Conservation (phyloP, 2,113 vertebrate genomes). For the Ptyas mucosa region DNA sequence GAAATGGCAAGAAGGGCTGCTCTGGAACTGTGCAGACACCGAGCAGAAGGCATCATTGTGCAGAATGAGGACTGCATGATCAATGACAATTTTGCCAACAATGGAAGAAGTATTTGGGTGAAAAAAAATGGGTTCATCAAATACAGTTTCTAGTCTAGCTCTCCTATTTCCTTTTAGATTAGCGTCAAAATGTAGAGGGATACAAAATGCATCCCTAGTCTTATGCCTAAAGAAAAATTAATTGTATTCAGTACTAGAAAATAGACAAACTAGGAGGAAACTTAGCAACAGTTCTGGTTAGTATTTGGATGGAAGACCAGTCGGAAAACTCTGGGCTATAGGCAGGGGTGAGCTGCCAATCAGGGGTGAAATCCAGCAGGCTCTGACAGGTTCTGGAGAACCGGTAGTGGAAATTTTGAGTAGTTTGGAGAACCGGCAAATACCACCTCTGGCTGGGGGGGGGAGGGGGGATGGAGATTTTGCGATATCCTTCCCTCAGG, state of each 20-base stretch:
- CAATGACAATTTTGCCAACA: neutral
- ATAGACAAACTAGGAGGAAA: neutral
- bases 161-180: neutral
- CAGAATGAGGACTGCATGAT: neutral
- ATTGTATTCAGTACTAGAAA: neutral
- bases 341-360: neutral
- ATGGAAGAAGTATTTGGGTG: neutral
- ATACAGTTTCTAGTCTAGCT: neutral
- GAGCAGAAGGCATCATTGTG: neutral
- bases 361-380: no score
- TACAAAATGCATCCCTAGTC: neutral
- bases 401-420: no score
- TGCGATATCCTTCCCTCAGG: no score
- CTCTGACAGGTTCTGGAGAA: no score
- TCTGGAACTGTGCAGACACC: neutral
- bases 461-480: no score
- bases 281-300: neutral
- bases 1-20: neutral
- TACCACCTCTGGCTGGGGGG: no score
- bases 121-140: neutral
- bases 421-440: no score
- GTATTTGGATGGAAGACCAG: neutral
- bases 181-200: neutral
- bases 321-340: neutral
- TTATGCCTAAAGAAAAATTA: neutral